Base-by-base conservation (phyloP, 2,113 vertebrate genomes). In the Aptenodytes forsteri region DNA sequence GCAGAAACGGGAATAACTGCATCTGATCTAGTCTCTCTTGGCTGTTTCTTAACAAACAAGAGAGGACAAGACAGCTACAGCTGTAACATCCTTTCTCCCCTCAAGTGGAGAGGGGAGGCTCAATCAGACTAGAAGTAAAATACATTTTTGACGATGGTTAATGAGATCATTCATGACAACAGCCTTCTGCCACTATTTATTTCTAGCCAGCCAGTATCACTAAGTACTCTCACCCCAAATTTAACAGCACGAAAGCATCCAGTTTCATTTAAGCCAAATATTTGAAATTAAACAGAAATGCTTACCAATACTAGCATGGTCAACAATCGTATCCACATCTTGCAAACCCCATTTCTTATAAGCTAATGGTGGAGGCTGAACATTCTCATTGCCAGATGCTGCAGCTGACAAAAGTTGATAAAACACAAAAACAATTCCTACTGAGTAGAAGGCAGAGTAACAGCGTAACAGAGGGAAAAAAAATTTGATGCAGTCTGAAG, bases 271-370 rank as follows among this genome's bases (percentile, higher is more conserved):
- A 79, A 70, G 32, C 22, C 58, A 55, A 83, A 55, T 83, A 78
- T 15, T 13, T 73, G 29, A 92, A 94, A 81, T 55, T 29, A 58
- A 91, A 84, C 32, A 83, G 67, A 71, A 91, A 83, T 47, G 55
- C 99, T 98, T 98, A 99, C 99, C 99, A 79, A 99, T 98, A 83
- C 99, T 99, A 91, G 99, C 98, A 98, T 99, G 99, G 98, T 99
- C 99, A 85, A 99, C 98, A 78, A 99, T 99, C 2, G 95, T 97
- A 91, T 99, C 99, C 98, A 99, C 98, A 93, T 99, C 99, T 97
- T 99, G 99, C 65, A 99, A 98, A 65, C 99, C 99, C 99, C 99
- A 99, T 94, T 99, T 99, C 98, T 99, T 99, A 95, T 99, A 99
- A 75, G 99, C 98, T 97, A 99, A 97, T 3, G 99, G 99, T 66